phyloP scores from a whole-genome alignment of 2,888 invertebrate species.

The Drosophila ezoana region DNA sequence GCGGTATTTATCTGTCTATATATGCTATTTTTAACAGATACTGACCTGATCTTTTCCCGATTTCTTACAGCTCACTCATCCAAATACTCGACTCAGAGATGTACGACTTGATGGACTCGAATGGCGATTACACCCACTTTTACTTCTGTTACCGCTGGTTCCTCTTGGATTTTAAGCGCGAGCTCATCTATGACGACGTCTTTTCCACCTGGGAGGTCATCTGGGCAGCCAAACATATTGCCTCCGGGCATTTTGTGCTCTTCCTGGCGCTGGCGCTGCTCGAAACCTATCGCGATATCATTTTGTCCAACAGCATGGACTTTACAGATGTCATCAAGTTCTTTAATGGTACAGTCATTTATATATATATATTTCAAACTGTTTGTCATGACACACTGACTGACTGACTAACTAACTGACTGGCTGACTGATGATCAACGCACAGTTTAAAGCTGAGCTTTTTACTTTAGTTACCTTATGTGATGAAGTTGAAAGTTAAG shows the following conservation, averaged over 20 bases:
- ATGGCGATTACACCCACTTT: slow-evolving; percentile 98
- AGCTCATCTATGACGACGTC: slow-evolving; percentile 96
- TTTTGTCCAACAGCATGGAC: slow-evolving; percentile 97
- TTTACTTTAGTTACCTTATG: too few species aligned
- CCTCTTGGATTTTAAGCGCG: slow-evolving; percentile 97
- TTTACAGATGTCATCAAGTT: slow-evolving; percentile 99
- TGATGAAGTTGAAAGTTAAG: too few species aligned
- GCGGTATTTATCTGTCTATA: slow-evolving; percentile 86
- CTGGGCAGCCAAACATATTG: slow-evolving; percentile 95
- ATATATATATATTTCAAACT: not conserved
- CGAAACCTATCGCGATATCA: slow-evolving; percentile 97
- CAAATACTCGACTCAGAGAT: slow-evolving; percentile 97
- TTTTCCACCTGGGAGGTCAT: slow-evolving; percentile 97
- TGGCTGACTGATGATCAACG: too few species aligned
- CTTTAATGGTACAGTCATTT: slow-evolving; percentile 92
- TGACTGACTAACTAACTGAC: too few species aligned
- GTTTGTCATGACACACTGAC: too few species aligned
- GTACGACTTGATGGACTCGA: slow-evolving; percentile 97
- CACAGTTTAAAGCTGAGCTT: too few species aligned
- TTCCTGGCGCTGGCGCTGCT: slow-evolving; percentile 96
- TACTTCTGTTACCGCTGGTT: slow-evolving; percentile 99
- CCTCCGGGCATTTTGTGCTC: slow-evolving; percentile 95
- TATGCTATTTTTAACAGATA: not conserved
- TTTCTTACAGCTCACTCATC: slow-evolving; percentile 87
- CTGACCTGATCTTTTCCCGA: too few species aligned